phyloP scores from a whole-genome alignment of 2,113 vertebrate species.

The Dipodomys merriami region DNA sequence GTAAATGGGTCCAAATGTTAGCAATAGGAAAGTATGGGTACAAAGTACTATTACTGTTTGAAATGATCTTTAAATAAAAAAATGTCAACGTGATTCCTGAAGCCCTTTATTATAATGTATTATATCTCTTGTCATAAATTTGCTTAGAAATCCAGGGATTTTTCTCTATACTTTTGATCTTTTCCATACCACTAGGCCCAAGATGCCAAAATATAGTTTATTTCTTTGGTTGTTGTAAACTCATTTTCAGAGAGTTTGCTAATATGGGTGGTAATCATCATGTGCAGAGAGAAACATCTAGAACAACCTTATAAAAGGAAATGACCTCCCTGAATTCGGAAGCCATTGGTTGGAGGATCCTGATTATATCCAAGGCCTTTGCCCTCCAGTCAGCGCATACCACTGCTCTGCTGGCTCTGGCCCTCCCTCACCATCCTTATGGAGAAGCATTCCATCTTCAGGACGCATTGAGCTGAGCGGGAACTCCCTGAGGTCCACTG shows the following conservation, averaged over 20 bases:
- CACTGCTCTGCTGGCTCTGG: not conserved
- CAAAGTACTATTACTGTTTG: not conserved
- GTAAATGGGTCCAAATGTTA: not conserved
- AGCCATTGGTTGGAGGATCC: not conserved
- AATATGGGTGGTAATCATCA: not conserved
- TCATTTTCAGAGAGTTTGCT: not conserved
- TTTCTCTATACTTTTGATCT: not conserved
- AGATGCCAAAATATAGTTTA: not conserved
- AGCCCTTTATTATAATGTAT: not conserved
- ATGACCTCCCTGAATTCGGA: not conserved
- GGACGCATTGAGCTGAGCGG: not conserved
- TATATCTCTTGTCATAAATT: not conserved
- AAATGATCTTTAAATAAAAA: conserved; percentile 27
- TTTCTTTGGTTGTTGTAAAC: not conserved
- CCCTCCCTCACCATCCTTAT: not conserved
- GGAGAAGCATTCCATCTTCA: not conserved
- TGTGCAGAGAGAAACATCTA: not conserved
- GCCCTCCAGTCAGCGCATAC: not conserved
- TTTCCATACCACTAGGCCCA: not conserved
- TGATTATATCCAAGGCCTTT: not conserved
- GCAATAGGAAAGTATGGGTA: not conserved
- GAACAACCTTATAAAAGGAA: not conserved
- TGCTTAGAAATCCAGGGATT: not conserved
- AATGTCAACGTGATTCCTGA: not conserved
- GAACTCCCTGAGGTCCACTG: not conserved